These are phyloP conservation scores for Mimas tiliae DNA, from an alignment of 2,888 invertebrate species.

Conservation along the genomic window DNA sequence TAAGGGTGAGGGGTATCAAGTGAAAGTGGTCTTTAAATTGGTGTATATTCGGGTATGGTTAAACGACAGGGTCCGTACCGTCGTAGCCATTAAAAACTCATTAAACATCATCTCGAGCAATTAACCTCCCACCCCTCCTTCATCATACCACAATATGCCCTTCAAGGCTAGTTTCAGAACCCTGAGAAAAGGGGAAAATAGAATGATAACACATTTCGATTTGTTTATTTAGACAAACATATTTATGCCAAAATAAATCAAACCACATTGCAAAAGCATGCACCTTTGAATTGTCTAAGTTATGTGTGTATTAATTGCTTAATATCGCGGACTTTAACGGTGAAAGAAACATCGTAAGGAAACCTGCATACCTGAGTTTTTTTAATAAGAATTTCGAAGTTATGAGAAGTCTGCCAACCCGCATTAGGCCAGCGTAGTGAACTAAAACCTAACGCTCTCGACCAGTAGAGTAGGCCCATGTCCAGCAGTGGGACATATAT, in stretches of 20 bases:
- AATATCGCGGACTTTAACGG: no score
- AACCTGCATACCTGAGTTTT: no score
- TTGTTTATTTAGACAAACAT: neutral
- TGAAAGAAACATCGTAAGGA: no score
- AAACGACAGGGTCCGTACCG: slow-evolving; percentile 69
- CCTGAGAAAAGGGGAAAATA: slow-evolving; percentile 15
- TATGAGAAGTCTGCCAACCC: no score
- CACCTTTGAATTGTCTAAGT: no score
- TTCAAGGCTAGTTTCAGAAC: slow-evolving; percentile 26
- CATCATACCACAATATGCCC: slow-evolving; percentile 18
- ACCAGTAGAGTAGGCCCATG: no score
- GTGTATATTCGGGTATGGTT: slow-evolving; percentile 66
- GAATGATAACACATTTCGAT: neutral
- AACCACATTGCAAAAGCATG: no score
- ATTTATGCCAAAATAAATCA: neutral
- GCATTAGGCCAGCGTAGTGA: no score
- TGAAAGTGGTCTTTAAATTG: slow-evolving; percentile 54
- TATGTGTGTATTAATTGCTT: no score
- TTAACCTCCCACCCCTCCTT: slow-evolving; percentile 72
- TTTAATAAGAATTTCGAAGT: no score
- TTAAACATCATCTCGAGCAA: slow-evolving; percentile 88
- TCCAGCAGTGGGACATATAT: no score
- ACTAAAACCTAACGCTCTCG: no score
- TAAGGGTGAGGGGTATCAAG: slow-evolving; percentile 40
- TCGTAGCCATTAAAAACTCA: slow-evolving; percentile 87